Base-by-base conservation (phyloP, 2,797 vertebrate species). In the Champsocephalus gunnari region DNA sequence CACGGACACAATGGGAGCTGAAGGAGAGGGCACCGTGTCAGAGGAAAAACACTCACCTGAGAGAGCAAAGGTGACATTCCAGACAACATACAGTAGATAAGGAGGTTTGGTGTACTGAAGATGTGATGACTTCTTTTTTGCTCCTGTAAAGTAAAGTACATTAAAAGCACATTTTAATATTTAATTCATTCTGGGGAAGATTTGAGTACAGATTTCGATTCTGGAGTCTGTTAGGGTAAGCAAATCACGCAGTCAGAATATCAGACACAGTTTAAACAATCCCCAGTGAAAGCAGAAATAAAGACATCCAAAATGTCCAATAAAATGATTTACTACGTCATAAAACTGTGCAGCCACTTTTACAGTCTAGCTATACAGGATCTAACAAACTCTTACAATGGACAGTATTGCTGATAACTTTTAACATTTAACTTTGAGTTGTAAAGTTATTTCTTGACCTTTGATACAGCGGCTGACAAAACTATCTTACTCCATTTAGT, bases 61-160 rank as follows among this genome's bases (percentile, higher is more conserved):
- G 50, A 64, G 71, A 54, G 54, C 47, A 84, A 62, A 81, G 56
- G 65, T 82, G 56, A 80, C 75, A 88, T 88, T 81, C 82, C 80
- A 63, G 5, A 41, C 28, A 71, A 65, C 51, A 76, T 10, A 28
- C 4, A 28, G 28, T 5, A 53, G 2, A 57, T 10, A 11, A 7
- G 45, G 44, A 70, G 0, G 3, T 71, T 58, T 38, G 34, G 0
- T 11, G 19, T 38, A 38, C 34, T 38, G 34, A 7, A 28, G 5
- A 58, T 79, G 7, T 38, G 17, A 54, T 62, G 13, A 57, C 11
- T 19, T 77, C 59, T 24, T 21, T 51, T 32, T 54, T 6, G 44
- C 14, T 43, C 57, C 9, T 16, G 2, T 9, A 11, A 55, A 17
- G n/a, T 34, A 4, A 17, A 19, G 17, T n/a, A 50, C 3, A 49